phyloP scores from a whole-genome alignment of 2,113 vertebrate species.

The Catharus bicknelli region DNA sequence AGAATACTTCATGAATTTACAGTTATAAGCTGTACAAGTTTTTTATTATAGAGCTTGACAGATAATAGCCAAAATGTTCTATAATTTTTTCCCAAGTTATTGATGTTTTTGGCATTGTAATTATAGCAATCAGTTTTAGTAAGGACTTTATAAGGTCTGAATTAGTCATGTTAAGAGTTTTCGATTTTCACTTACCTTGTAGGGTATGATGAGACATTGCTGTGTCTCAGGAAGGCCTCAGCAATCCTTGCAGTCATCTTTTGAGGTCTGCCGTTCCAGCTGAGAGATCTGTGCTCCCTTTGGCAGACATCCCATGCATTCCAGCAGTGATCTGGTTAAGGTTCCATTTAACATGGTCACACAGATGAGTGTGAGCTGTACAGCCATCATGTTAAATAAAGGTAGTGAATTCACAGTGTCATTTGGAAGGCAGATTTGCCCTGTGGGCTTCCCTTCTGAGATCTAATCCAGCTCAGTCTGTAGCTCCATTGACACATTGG shows the following conservation, averaged over 20 bases:
- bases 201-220: neutral
- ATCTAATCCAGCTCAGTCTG: neutral
- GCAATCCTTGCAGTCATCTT: neutral
- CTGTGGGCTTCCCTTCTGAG: neutral
- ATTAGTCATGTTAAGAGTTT: neutral
- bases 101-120: conserved; percentile 14
- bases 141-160: neutral
- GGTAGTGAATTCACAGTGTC: neutral
- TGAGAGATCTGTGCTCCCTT: neutral
- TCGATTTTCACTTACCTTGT: neutral
- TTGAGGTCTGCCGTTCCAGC: neutral
- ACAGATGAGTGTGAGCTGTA: neutral
- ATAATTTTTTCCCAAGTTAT: neutral
- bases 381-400: neutral
- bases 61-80: neutral
- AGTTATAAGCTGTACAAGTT: neutral
- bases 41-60: neutral
- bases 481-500: neutral
- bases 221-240: neutral
- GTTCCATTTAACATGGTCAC: neutral
- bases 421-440: neutral
- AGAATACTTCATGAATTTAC: neutral
- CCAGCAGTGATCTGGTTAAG: neutral
- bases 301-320: neutral
- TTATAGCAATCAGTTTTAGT: neutral